Evolutionary conservation across 2,888 invertebrate genomes (phyloP).

Genomic region (Platycnemis pennipes): DNA sequence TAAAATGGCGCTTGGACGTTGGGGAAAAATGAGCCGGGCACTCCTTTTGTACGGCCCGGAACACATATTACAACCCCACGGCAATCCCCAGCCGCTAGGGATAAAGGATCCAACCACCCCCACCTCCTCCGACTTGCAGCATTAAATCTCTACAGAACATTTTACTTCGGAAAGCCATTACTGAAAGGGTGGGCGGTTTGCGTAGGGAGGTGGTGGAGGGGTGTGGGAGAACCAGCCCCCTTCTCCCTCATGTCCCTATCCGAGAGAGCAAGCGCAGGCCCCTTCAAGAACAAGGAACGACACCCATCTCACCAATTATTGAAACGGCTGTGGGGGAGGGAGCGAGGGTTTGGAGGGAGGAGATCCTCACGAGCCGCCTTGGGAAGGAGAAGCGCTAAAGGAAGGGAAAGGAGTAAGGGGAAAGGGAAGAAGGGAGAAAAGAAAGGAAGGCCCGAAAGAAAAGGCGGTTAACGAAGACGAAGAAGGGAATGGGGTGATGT

Average conservation of each 20-base stretch:
- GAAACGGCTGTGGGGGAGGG: constrained; percentile 70
- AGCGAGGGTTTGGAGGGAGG: constrained; percentile 69
- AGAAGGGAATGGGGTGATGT: no score
- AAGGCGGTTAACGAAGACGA: no score
- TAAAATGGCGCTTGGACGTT: no score
- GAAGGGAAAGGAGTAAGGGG: neutral
- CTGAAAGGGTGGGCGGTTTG: neutral
- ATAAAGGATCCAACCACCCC: neutral
- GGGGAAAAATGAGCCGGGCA: neutral
- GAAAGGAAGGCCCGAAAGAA: neutral
- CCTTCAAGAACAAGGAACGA: constrained; percentile 39
- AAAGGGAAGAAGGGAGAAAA: neutral
- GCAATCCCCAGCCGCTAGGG: neutral
- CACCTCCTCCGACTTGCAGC: neutral
- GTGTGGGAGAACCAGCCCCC: neutral
- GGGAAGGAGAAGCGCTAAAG: neutral
- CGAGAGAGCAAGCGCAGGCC: constrained; percentile 33
- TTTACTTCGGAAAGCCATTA: constrained; percentile 64
- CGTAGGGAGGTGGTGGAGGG: neutral
- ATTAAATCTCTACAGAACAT: constrained; percentile 48
- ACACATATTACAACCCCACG: constrained; percentile 43
- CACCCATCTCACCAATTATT: constrained; percentile 56
- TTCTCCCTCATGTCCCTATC: constrained; percentile 31
- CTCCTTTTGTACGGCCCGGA: constrained; percentile 14
- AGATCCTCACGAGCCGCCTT: neutral